These are phyloP conservation scores for Bergia puertoricense DNA, from an alignment of 92 coral and sea anemone species.

Conservation along the genomic window DNA sequence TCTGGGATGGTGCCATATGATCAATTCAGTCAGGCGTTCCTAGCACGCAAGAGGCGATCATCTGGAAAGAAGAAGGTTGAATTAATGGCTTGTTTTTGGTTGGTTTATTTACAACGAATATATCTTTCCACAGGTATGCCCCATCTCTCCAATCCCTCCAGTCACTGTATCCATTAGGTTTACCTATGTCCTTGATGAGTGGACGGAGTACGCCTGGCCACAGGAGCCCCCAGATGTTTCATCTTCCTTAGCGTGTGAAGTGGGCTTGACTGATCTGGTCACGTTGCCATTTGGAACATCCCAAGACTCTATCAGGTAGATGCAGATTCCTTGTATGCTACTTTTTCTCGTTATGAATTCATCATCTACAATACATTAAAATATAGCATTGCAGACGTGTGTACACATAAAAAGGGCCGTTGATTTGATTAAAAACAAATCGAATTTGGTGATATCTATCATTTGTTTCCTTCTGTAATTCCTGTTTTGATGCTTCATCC, in stretches of 20 bases:
- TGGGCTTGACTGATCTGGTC: conserved; percentile 70
- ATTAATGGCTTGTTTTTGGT: background rate
- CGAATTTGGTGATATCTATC: too few species aligned
- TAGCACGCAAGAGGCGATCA: too few species aligned
- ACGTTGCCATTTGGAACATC: conserved; percentile 94
- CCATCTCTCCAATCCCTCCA: conserved; percentile 76
- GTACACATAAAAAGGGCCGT: too few species aligned
- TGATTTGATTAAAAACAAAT: too few species aligned
- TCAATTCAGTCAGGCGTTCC: too few species aligned
- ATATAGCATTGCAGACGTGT: too few species aligned
- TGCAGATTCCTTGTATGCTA: background rate
- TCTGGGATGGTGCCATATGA: too few species aligned
- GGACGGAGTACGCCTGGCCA: conserved; percentile 98
- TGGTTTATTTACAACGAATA: background rate
- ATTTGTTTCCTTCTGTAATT: too few species aligned
- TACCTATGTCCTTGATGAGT: conserved; percentile 88
- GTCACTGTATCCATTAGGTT: conserved; percentile 90
- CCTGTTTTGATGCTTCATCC: too few species aligned
- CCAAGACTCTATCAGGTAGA: conserved; percentile 92
- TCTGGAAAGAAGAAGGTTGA: too few species aligned
- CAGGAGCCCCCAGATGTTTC: conserved; percentile 92
- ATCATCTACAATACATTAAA: too few species aligned
- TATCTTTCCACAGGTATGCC: conserved; percentile 60
- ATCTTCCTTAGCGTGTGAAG: conserved; percentile 73
- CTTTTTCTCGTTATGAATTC: too few species aligned